Evolutionary conservation across 2,888 invertebrate genomes (phyloP).

Genomic region (Catonia carolina): DNA sequence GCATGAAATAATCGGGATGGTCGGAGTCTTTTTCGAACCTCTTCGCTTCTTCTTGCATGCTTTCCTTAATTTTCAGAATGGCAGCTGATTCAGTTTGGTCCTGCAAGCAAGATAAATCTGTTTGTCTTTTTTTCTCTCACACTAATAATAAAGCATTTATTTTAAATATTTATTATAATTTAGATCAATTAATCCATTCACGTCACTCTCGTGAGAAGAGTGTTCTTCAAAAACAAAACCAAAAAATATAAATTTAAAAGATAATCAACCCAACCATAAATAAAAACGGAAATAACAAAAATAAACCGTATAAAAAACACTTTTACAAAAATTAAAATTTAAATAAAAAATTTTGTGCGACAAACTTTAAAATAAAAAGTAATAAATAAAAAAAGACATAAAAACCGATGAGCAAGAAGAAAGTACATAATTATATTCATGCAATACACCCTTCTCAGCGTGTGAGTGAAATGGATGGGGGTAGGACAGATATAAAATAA

Average conservation of each 20-base stretch:
- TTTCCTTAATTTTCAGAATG: slow-evolving; percentile 99
- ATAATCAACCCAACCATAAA: slow-evolving; percentile 6
- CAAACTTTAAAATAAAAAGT: slow-evolving; percentile 11
- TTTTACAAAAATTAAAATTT: neutral
- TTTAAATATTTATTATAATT: neutral
- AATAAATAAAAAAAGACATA: slow-evolving; percentile 1
- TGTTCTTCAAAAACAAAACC: slow-evolving; percentile 8
- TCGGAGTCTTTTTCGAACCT: slow-evolving; percentile 97
- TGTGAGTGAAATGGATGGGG: slow-evolving; percentile 11
- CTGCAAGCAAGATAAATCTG: slow-evolving; percentile 44
- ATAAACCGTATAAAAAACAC: slow-evolving; percentile 1
- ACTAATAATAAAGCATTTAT: slow-evolving; percentile 2
- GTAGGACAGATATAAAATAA: too few species aligned
- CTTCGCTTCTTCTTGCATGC: slow-evolving; percentile 99
- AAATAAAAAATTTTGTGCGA: slow-evolving; percentile 16
- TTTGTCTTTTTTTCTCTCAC: slow-evolving; percentile 23
- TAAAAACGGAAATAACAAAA: neutral
- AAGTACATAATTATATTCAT: slow-evolving; percentile 24
- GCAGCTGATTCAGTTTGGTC: slow-evolving; percentile 98
- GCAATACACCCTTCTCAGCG: slow-evolving; percentile 26
- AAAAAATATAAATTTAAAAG: slow-evolving; percentile 8
- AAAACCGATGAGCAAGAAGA: slow-evolving; percentile 20
- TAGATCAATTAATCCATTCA: slow-evolving; percentile 20
- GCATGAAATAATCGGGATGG: slow-evolving; percentile 96
- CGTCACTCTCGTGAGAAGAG: slow-evolving; percentile 19